Base-by-base conservation (phyloP, 2,797 vertebrate genomes). In the Chromobotia macracanthus region DNA sequence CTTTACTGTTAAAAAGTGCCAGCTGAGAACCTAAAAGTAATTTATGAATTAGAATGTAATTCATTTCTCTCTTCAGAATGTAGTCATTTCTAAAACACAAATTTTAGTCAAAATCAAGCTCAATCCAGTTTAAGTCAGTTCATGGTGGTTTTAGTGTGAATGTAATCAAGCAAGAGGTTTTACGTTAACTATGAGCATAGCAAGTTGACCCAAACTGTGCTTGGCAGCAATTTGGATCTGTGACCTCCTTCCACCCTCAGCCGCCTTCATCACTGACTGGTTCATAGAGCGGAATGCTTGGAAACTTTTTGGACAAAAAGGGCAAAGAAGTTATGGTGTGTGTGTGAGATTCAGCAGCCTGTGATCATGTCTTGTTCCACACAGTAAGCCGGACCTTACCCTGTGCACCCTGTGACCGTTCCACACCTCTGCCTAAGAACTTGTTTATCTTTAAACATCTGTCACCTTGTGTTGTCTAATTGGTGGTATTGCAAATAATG, bases 371-470 rank as follows among this genome's bases (percentile, higher is more conserved):
- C 87, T 88, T 87, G 96, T 97, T 97, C 96, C 96, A 93, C 92
- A 94, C 91, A 83, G 83, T 95, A 92, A 93, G 83, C 92, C 87
- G 96, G 95, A 97, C 97, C 94, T 98, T 98, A 96, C 69, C 90
- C 93, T 28, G 78, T 90, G 87, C 89, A 87, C 88, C 83, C 80
- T 50, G 60, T 55, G 23, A 85, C 86, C 82, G 74, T 84, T 81
- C 75, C 55, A 41, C 84, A 84, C 68, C 72, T 78, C 60, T 53
- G 65, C 72, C 67, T 70, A 51, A 63, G 38, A 65, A 28, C 3
- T 9, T 9, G 35, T 38, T 55, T 23, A 35, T 25, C 84, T 65
- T 61, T 25, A 11, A 63, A 53, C 44, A 71, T n/a, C 11, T 44
- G 31, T 16, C 19, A 48, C 19, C n/a, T 21, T 23, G 5, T 53